These are phyloP conservation scores for Druon quercuslanigerum DNA, from an alignment of 1,140 invertebrate genomes.

Conservation along the genomic window DNA sequence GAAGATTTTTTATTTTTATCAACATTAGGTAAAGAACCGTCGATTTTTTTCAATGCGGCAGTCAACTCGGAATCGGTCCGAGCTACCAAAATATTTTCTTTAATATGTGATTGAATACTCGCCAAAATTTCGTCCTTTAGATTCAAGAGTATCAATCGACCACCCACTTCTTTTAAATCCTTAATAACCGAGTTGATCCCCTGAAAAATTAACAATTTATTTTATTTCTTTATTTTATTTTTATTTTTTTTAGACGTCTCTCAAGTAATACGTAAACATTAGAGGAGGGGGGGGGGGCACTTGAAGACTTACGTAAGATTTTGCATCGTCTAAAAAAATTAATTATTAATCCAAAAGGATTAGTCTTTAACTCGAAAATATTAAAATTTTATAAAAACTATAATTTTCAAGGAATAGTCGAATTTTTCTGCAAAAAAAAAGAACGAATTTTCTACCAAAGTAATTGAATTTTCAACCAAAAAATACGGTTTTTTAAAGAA, in stretches of 20 bases:
- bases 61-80: constrained; percentile 49
- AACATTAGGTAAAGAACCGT: neutral
- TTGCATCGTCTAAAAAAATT: constrained; percentile 46
- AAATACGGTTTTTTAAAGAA: too few species aligned
- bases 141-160: constrained; percentile 54
- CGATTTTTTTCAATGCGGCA: constrained; percentile 45
- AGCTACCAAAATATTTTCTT: constrained; percentile 47
- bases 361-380: too few species aligned
- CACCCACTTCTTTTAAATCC: constrained; percentile 56
- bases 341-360: neutral
- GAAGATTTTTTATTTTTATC: constrained; percentile 9
- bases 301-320: too few species aligned
- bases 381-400: too few species aligned
- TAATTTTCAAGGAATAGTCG: too few species aligned
- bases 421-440: too few species aligned
- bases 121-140: constrained; percentile 45
- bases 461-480: too few species aligned
- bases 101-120: constrained; percentile 53
- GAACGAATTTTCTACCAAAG: too few species aligned
- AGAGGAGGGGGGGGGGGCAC: too few species aligned
- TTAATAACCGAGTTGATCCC: constrained; percentile 53
- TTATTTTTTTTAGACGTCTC: too few species aligned
- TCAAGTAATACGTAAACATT: too few species aligned
- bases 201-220: constrained; percentile 44
- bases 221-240: neutral